Conservation (phyloP, 2,797 vertebrate genomes). For the Pempheris klunzingeri region DNA sequence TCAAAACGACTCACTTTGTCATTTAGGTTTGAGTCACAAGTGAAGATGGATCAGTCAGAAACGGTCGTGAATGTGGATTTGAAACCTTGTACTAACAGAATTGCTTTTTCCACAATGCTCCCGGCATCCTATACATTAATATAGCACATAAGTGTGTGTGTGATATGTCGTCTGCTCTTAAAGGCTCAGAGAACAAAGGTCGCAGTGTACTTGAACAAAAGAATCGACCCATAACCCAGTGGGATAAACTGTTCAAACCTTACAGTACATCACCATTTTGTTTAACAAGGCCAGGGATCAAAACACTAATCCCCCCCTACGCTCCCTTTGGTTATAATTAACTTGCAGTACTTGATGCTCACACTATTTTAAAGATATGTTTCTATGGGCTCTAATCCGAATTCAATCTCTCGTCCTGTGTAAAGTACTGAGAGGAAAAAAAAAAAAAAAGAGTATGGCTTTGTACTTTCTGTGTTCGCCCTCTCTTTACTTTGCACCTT, state of each 20-base stretch:
- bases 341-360: conserved; percentile 55
- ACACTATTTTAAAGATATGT: conserved; percentile 71
- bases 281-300: conserved; percentile 84
- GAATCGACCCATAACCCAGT: conserved; percentile 56
- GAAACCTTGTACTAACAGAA: background rate
- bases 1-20: conserved; percentile 21
- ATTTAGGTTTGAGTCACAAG: background rate
- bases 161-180: conserved; percentile 25
- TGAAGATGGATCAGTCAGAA: background rate
- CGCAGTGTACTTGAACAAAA: conserved; percentile 17
- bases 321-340: conserved; percentile 73
- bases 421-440: conserved; percentile 36
- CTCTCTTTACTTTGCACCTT: conserved; percentile 22
- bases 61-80: background rate
- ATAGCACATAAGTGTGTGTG: conserved; percentile 37
- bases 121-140: conserved; percentile 12
- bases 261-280: conserved; percentile 68
- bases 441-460: conserved; percentile 15
- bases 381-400: conserved; percentile 66
- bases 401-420: conserved; percentile 49
- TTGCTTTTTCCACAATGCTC: background rate
- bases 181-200: conserved; percentile 54
- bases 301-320: conserved; percentile 87
- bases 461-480: conserved; percentile 39
- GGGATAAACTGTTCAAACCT: conserved; percentile 70